phyloP scores from a whole-genome alignment of 1,140 invertebrate species.

The Scaptomyza pallida region DNA sequence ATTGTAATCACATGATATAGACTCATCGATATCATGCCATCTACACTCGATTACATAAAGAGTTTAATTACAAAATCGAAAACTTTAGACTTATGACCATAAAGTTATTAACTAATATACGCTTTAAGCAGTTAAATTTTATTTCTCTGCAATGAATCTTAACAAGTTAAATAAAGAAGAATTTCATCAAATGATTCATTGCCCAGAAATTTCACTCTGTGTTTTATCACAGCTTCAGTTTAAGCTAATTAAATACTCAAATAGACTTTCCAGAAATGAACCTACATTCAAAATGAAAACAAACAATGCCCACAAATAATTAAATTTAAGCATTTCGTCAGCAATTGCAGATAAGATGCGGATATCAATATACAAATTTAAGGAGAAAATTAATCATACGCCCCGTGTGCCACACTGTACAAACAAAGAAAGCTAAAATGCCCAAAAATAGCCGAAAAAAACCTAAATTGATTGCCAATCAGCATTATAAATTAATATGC shows the following conservation, averaged over 20 bases:
- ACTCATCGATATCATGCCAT: slow-evolving; percentile 15
- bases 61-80: neutral
- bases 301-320: neutral
- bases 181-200: slow-evolving; percentile 31
- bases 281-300: neutral
- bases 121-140: too few species aligned
- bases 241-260: neutral
- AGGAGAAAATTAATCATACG: slow-evolving; percentile 72
- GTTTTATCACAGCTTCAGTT: slow-evolving; percentile 3
- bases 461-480: slow-evolving; percentile 41
- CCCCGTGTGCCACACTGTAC: slow-evolving; percentile 33
- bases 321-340: slow-evolving; percentile 19
- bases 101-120: neutral
- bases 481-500: slow-evolving; percentile 11
- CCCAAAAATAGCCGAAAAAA: slow-evolving; percentile 10
- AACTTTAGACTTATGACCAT: neutral
- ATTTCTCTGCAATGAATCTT: too few species aligned
- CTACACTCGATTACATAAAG: slow-evolving; percentile 9
- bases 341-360: slow-evolving; percentile 21
- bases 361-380: slow-evolving; percentile 50
- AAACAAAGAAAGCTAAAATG: slow-evolving; percentile 41
- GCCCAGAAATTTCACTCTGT: neutral
- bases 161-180: slow-evolving; percentile 9
- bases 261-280: neutral
- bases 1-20: slow-evolving; percentile 28